Percentiles rank a stretch among this genome's conserved stretches.
Conservation (phyloP, 1,140 invertebrate species). For the Brachionus calyciflorus region DNA sequence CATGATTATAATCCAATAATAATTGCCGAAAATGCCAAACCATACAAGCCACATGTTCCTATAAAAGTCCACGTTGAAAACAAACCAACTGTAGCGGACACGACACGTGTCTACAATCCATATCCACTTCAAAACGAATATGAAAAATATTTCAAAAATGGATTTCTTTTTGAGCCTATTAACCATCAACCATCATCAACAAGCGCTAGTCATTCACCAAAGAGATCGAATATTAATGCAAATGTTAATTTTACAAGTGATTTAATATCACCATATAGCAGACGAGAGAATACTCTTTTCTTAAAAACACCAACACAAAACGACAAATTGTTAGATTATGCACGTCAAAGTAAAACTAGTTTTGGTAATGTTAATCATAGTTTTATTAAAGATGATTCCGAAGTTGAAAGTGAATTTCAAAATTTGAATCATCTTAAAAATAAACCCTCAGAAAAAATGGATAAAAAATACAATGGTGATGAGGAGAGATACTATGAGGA, state of each 20-base stretch:
- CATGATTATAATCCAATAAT: background rate
- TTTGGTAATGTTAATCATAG: background rate
- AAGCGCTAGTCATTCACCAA: background rate
- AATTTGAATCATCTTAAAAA: constrained; percentile 34
- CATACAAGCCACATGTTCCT: constrained; percentile 6
- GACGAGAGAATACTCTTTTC: constrained; percentile 8
- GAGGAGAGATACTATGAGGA: background rate
- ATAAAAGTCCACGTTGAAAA: constrained; percentile 25
- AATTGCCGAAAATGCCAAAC: background rate
- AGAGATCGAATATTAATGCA: background rate
- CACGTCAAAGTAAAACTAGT: background rate
- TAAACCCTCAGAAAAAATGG: background rate
- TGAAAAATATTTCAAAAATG: constrained; percentile 29
- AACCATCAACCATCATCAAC: background rate
- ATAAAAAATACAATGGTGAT: background rate
- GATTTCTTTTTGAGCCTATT: constrained; percentile 34
- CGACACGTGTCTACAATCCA: constrained; percentile 31
- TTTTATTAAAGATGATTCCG: background rate
- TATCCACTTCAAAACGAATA: constrained; percentile 37
- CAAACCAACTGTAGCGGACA: constrained; percentile 35
- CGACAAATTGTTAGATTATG: constrained; percentile 38
- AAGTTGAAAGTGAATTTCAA: constrained; percentile 40
- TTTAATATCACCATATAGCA: constrained; percentile 27
- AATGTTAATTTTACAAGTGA: constrained; percentile 30
- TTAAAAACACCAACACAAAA: background rate